Conservation (phyloP, 2,797 vertebrate species). For the Orestias chungarensis region DNA sequence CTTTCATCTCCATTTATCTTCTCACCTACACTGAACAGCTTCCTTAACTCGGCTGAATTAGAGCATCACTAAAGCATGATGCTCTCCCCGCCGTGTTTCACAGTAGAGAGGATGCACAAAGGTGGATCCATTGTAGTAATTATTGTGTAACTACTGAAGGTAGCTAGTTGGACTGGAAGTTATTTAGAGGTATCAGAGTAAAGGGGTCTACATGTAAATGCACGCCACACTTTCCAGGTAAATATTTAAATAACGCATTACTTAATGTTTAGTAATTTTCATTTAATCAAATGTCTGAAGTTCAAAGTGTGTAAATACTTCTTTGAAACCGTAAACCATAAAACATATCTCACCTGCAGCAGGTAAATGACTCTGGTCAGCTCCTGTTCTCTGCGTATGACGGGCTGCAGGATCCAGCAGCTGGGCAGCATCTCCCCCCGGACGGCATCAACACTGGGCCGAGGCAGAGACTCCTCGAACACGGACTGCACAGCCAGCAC, state of each 20-base stretch:
- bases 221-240: no score
- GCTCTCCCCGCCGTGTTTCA: not conserved
- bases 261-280: not conserved
- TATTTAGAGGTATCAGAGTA: not conserved
- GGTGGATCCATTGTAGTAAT: not conserved
- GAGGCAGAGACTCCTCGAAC: constrained; percentile 90
- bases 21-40: no score
- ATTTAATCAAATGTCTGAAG: not conserved
- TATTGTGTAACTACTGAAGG: not conserved
- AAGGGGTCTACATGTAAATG: no score
- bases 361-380: constrained; percentile 88
- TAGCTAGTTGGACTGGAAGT: not conserved
- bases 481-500: constrained; percentile 93
- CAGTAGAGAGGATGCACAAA: not conserved
- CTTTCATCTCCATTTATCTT: no score
- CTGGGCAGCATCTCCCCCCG: constrained; percentile 95
- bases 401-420: constrained; percentile 91
- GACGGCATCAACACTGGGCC: constrained; percentile 85
- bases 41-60: not conserved
- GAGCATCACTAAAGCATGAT: not conserved
- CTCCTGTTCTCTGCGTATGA: constrained; percentile 80
- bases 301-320: not conserved
- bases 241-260: no score
- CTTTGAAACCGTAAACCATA: not conserved
- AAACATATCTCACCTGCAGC: constrained; percentile 84